Evolutionary conservation across 92 coral and sea anemone genomes (phyloP), one percentile per base, ranked within the genome.

Genomic region (Zoanthus sansibaricus): DNA sequence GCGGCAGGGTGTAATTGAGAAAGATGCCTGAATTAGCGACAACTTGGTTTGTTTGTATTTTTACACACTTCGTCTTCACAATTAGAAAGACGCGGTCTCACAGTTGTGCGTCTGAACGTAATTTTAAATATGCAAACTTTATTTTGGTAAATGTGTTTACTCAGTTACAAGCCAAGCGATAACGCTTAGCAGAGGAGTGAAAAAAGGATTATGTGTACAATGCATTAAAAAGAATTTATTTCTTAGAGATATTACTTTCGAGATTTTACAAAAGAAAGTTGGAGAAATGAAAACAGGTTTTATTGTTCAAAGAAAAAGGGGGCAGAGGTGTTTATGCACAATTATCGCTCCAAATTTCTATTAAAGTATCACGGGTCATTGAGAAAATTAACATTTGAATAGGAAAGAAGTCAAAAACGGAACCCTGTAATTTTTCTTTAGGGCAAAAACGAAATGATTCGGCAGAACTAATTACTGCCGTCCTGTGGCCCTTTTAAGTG

Each of bases 301-400:
- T 45, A 80, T 80, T 80, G 85, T 80, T 47, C 62, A 62, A 42
- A 64, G 15, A 80, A 37, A 80, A 80, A 64, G 48, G 85, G 85
- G 95, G 96, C 87, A 54, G 71, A 94, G 87, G 89, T 94, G 93
- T 94, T 93, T 93, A 93, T 91, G 87, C 90, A 20, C 87, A 91
- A 94, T 94, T 93, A 89, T 88, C 98, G 88, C 94, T 69, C 17
- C 42, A 68, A 80, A 46, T 89, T 71, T 83, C 90, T 87, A 86
- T 94, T 75, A 78, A 93, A 73, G 87, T 88, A 66, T 52, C 70
- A 62, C 46, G 85, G 85, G 15, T 75, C 58, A 80, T 66, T 80
- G 85, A 62, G 44, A 5, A 20, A 64, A 80, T 80, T 80, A 66
- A 21, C 85, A 80, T 80, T 59, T 80, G 75, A 80, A 80, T 80